These are phyloP conservation scores for Atherix ibis DNA, from an alignment of 2,888 invertebrate genomes.

Conservation along the genomic window DNA sequence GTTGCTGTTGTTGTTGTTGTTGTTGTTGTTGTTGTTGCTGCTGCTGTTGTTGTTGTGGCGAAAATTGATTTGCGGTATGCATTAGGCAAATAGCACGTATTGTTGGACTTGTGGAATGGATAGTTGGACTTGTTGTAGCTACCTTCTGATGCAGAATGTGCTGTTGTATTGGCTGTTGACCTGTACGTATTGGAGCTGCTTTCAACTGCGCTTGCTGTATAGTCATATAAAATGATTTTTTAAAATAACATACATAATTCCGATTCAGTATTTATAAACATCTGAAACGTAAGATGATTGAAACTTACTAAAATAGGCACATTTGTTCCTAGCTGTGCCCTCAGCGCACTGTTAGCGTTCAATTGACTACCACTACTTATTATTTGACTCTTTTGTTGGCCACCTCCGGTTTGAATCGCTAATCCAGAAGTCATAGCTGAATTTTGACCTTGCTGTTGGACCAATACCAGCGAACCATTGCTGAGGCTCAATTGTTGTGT, in stretches of 20 bases:
- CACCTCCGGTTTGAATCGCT: constrained; percentile 25
- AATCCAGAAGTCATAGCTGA: constrained; percentile 22
- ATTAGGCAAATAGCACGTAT: constrained; percentile 66
- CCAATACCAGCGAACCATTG: constrained; percentile 28
- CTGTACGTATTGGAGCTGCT: constrained; percentile 25
- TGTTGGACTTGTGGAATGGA: constrained; percentile 36
- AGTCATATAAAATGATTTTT: constrained; percentile 6
- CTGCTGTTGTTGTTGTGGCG: constrained; percentile 40
- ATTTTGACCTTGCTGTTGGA: constrained; percentile 23
- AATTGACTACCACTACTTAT: constrained; percentile 19
- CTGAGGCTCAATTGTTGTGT: constrained; percentile 27
- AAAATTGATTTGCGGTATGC: constrained; percentile 69
- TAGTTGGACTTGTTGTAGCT: constrained; percentile 17
- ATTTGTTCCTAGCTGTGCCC: constrained; percentile 28
- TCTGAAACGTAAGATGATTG: neutral
- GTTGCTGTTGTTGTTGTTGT: constrained; percentile 11
- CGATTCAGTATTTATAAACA: neutral
- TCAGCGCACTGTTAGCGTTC: constrained; percentile 17
- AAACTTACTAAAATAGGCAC: constrained; percentile 52
- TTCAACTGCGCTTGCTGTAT: constrained; percentile 54
- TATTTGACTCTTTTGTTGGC: constrained; percentile 22
- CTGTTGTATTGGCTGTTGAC: constrained; percentile 22
- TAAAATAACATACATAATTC: constrained; percentile 1
- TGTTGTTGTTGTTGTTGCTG: constrained; percentile 19
- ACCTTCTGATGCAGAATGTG: constrained; percentile 19